Evolutionary conservation across 2,888 invertebrate species (phyloP).

Genomic region (Tanytarsus gracilentus): DNA sequence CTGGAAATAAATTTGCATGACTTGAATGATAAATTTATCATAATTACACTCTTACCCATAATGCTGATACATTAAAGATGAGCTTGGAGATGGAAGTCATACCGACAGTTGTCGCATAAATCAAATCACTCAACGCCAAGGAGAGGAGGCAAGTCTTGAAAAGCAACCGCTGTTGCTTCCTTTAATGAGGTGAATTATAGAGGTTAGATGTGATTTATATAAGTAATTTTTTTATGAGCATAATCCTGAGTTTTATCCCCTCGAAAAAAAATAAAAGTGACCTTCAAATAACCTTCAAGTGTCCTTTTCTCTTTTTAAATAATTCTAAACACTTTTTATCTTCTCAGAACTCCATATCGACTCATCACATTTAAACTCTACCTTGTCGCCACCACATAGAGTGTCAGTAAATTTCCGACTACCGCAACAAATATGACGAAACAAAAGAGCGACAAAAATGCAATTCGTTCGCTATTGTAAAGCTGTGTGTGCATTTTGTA

Average conservation of each 20-base stretch:
- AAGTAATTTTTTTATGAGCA: too few relatives aligned
- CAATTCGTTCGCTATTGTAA: not conserved
- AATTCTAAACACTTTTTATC: not conserved
- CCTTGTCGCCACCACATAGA: constrained; percentile 18
- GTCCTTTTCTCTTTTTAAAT: too few relatives aligned
- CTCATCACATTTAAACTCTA: not conserved
- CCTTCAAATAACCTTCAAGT: too few relatives aligned
- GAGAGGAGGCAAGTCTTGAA: constrained; percentile 17
- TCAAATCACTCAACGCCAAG: constrained; percentile 13
- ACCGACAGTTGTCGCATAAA: not conserved
- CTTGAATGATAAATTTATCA: not conserved
- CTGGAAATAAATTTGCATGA: not conserved
- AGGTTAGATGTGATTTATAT: not conserved
- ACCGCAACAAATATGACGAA: not conserved
- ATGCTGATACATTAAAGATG: not conserved
- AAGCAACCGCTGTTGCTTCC: constrained; percentile 20
- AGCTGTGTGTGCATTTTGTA: not conserved
- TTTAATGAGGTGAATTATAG: not conserved
- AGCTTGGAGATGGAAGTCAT: not conserved
- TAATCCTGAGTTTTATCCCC: too few relatives aligned
- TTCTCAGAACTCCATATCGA: not conserved
- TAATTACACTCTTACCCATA: constrained; percentile 11
- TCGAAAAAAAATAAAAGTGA: too few relatives aligned
- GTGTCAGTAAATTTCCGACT: constrained; percentile 19
- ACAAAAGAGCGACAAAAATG: not conserved